Base-by-base conservation (phyloP, 64 coral and sea anemone species). In the Pachyseris speciosa region DNA sequence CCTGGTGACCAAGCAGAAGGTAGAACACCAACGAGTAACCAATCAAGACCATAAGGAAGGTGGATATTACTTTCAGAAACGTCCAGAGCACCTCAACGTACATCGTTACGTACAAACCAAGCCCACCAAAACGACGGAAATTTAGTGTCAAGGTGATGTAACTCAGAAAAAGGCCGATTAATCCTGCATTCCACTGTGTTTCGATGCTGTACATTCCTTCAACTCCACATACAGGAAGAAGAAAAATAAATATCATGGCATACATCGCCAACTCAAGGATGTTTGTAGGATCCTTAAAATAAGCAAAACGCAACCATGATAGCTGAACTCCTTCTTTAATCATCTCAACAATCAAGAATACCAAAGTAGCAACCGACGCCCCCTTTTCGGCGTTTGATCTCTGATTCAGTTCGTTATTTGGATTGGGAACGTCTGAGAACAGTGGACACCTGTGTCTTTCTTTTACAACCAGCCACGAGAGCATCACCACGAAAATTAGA, bases 291-390 rank as follows among this genome's bases (percentile, higher is more conserved):
- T 92, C 90, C 72, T 70, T 85, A 6, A 96, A 84, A 70, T 96
- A 96, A 6, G 37, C 27, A 8, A 96, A 33, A 9, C 75, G 69
- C 25, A 93, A 37, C 52, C 64, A 83, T 4, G 69, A 24, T 0
- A 96, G 2, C 67, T 96, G 90, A 53, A 66, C 58, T 9, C 89
- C 22, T 87, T 96, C 94, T 43, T 96, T 96, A 1, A 93, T 9
- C 2, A 93, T 22, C 19, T 72, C 38, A 6, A 89, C 1, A 11
- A 84, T 40, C 31, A 66, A 33, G 12, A 96, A 89, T 15, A 78
- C 37, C 16, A 61, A 22, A 27, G 89, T 12, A 11, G 65, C 27
- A 26, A 30, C 8, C 1, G 90, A 33, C 7, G 88, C 38, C 20
- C 15, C 34, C 33, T 20, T 22, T 36, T 36, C 67, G 11, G 48